These are phyloP conservation scores for Andrena trimmerana DNA, from an alignment of 2,888 invertebrate species.

Conservation along the genomic window DNA sequence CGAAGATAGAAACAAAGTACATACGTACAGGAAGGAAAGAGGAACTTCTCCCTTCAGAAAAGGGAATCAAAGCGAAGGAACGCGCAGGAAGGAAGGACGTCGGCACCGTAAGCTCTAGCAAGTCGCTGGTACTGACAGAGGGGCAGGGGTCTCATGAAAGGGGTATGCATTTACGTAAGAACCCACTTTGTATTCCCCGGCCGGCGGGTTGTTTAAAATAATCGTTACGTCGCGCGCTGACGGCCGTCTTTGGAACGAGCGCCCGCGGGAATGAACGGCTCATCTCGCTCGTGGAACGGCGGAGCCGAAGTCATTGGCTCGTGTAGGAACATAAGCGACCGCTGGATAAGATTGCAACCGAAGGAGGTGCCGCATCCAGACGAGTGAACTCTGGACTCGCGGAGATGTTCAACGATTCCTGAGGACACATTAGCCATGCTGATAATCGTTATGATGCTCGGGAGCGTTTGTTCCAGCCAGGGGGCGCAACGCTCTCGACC, in stretches of 20 bases:
- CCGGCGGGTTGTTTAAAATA: slow-evolving; percentile 80
- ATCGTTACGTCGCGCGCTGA: slow-evolving; percentile 76
- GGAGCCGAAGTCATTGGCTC: slow-evolving; percentile 28
- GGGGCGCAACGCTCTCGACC: slow-evolving; percentile 20
- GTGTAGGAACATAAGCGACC: slow-evolving; percentile 39
- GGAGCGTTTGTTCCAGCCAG: slow-evolving; percentile 24
- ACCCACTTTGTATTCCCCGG: slow-evolving; percentile 82
- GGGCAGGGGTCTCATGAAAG: slow-evolving; percentile 16
- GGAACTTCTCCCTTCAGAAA: neutral
- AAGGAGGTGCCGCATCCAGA: slow-evolving; percentile 17
- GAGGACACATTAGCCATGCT: slow-evolving; percentile 59
- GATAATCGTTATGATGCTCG: slow-evolving; percentile 54
- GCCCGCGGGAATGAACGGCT: slow-evolving; percentile 65
- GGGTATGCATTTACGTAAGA: slow-evolving; percentile 80
- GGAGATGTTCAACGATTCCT: slow-evolving; percentile 49
- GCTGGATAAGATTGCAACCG: slow-evolving; percentile 48
- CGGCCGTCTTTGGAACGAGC: slow-evolving; percentile 61
- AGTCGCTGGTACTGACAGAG: slow-evolving; percentile 9
- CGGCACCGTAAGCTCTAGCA: neutral
- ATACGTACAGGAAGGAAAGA: neutral
- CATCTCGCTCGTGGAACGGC: slow-evolving; percentile 40
- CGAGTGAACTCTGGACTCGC: slow-evolving; percentile 31
- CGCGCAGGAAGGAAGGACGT: neutral
- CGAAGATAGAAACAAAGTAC: neutral
- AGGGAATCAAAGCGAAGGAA: neutral